Base-by-base conservation (phyloP, 2,888 invertebrate species). In the Cryptus armator region DNA sequence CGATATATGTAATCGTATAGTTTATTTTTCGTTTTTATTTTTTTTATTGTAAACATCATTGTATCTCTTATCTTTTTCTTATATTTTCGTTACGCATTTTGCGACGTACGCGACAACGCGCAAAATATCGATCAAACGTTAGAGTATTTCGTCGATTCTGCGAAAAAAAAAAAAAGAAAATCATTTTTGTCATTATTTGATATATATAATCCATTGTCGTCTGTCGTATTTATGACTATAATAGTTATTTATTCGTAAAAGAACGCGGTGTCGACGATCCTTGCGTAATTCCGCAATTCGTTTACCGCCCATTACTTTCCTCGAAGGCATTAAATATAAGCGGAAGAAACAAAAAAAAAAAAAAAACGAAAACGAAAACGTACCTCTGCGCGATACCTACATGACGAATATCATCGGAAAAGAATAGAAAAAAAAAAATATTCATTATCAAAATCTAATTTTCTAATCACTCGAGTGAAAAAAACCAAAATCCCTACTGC, bases 81-180 rank as follows among this genome's bases (percentile, higher is more conserved):
- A 37, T 37, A 62, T 32, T 72, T 51, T 19, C 56, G 44, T 64
- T 51, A 44, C 70, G 70, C 81, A 76, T 53, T 67, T 48, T 56
- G 59, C 53, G 64, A 82, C 37, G 51, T 75, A 51, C 67, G 67
- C 29, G 37, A 75, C 59, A 71, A 66, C 12, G 67, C 29, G 64
- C 24, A 19, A 67, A 70, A 59, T 75, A 89, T 89, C 74, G 74
- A 74, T 74, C 64, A 87, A 88, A 86, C 87, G 88, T 37, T 37
- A 37, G 59, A 89, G 86, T 88, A 90, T 90, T 59, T 90, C 76
- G 87, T 89, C 85, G 80, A 84, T 78, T 68, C 87, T 88, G 87
- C 62, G 77, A 86, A 87, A 86, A 76, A 83, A 76, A 83, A 86
- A 87, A 86, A 76, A 83, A 19, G 10, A 37, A 37, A 37, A 16